Evolutionary conservation across 2,113 vertebrate genomes (phyloP), one percentile per base, ranked within the genome.

Genomic region (Proteles cristata): DNA sequence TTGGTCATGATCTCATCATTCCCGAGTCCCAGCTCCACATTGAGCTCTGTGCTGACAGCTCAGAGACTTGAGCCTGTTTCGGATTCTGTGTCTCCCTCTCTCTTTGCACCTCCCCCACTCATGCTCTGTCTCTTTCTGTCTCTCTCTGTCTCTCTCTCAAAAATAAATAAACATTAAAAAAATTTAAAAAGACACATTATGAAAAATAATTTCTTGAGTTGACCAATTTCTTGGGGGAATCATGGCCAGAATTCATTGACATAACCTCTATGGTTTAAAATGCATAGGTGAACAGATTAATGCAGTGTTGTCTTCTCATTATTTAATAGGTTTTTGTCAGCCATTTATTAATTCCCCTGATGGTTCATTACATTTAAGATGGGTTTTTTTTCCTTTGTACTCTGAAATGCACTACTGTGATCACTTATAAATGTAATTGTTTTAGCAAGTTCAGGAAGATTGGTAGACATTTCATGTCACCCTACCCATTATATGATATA

Each of bases 261-360:
- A 96, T 35, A 11, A 11, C 2, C 2, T 65, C 1, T 80, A 80
- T 65, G 26, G 10, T 96, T 80, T 96, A 68, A 90, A 98, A 88
- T 83, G 90, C 23, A 26, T 2, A 90, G 86, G 45, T 79, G 79
- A 96, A 82, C 55, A 93, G 82, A 94, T 15, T 73, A 39, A 50
- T 10, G 5, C 31, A 89, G 71, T 19, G 55, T 65, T 88, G 77
- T 83, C 53, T 76, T 53, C 88, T 88, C 58, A 91, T 11, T 19
- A 86, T 31, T 76, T 89, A 28, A 0, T 4, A 65, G 88, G 7
- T 71, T 63, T 88, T 89, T 94, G 33, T 33, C 63, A 63, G 53
- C 33, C 74, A 33, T 92, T 98, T 93, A 95, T 50, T 50, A 94
- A 43, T 82, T 6, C 0, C 63, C 31, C 87, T 84, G 82, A 94